These are phyloP conservation scores for Tychaedon coryphoeus DNA, from an alignment of 2,113 vertebrate genomes.

Conservation along the genomic window DNA sequence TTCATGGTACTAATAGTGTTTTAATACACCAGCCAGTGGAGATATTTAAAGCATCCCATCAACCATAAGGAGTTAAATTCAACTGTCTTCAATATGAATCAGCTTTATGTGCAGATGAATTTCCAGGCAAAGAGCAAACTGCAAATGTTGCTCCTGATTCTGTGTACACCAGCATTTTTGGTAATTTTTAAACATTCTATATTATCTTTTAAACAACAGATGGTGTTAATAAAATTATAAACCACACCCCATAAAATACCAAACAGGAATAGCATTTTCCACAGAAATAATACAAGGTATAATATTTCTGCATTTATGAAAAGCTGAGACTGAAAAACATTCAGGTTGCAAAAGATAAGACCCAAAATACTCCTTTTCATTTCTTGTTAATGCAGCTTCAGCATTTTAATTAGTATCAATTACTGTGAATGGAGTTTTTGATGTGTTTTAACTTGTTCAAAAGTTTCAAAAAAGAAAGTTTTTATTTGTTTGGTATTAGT, in stretches of 20 bases:
- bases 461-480: conserved; percentile 53
- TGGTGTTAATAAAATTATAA: conserved; percentile 68
- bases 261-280: conserved; percentile 53
- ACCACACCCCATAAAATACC: conserved; percentile 67
- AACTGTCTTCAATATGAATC: conserved; percentile 28
- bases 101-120: conserved; percentile 48
- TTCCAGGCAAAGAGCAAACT: conserved; percentile 53
- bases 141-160: conserved; percentile 52
- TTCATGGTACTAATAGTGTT: neutral
- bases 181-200: conserved; percentile 60
- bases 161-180: conserved; percentile 54
- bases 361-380: conserved; percentile 58
- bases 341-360: conserved; percentile 53
- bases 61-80: conserved; percentile 52
- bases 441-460: conserved; percentile 58
- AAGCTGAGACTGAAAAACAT: conserved; percentile 48
- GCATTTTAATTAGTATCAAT: conserved; percentile 67
- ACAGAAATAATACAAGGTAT: conserved; percentile 53
- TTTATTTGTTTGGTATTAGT: conserved; percentile 55
- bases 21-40: neutral
- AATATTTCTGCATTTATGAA: conserved; percentile 39
- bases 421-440: conserved; percentile 6
- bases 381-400: conserved; percentile 57
- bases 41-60: neutral
- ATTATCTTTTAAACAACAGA: conserved; percentile 70